These are phyloP conservation scores for Sander lucioperca DNA, from an alignment of 2,113 vertebrate genomes.

Conservation along the genomic window DNA sequence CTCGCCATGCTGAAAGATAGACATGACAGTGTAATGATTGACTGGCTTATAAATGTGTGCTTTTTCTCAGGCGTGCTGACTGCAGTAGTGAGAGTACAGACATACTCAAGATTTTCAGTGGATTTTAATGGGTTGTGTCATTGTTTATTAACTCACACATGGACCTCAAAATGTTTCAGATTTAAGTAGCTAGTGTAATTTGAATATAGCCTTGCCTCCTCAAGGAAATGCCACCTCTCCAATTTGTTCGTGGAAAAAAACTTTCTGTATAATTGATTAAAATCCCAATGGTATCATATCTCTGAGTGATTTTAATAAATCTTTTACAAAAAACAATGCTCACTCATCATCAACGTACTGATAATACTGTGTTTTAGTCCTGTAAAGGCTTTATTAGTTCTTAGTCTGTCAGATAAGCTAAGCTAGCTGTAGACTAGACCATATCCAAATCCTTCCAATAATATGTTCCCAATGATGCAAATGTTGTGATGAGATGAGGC, in stretches of 20 bases:
- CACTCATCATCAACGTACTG: neutral
- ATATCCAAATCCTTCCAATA: conserved; percentile 47
- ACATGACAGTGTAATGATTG: conserved; percentile 45
- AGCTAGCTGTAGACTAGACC: conserved; percentile 39
- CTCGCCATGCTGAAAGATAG: conserved; percentile 8
- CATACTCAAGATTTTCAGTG: neutral
- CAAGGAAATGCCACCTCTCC: neutral
- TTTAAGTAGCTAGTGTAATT: neutral
- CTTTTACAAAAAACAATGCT: neutral
- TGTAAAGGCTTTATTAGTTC: neutral
- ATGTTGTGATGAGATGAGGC: conserved; percentile 59
- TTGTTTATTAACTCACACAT: neutral
- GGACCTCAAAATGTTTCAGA: neutral
- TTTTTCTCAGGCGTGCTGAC: neutral
- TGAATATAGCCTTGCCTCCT: neutral
- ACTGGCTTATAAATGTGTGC: conserved; percentile 8
- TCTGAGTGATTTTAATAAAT: neutral
- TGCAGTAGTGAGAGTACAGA: neutral
- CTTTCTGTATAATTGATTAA: neutral
- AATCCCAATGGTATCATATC: neutral
- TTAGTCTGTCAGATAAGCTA: neutral
- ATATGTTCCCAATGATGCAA: conserved; percentile 53
- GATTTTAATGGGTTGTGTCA: neutral
- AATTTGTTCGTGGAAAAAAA: neutral
- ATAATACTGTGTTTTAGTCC: neutral